Base-by-base conservation (phyloP, 2,113 vertebrate genomes). In the Columba janthina region DNA sequence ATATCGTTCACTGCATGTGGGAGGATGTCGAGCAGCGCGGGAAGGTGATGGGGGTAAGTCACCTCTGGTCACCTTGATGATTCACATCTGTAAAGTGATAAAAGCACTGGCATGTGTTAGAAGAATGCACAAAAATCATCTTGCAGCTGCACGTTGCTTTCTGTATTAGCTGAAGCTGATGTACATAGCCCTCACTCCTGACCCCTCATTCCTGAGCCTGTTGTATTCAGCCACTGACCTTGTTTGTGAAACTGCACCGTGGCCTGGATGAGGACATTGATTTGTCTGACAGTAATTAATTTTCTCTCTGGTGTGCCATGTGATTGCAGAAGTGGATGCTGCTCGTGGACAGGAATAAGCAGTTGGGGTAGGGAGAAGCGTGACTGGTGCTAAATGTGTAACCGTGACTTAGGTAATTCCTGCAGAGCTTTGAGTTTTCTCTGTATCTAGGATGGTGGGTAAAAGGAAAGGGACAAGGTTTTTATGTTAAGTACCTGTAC, bases 1-100 rank as follows among this genome's bases (percentile, higher is more conserved):
- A 99, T 96, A 98, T 99, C 5, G 99, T 99, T 60, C 99, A 99
- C 97, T 99, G 99, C 93, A 99, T 99, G 99, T 99, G 99, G 99
- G 99, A 99, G 96, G 99, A 99, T 5, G 98, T 99, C 5, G 98
- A 99, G 28, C 99, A 99, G 97, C 98, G 99, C 96, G 99, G 99
- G 86, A 99, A 99, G 97, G 98, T 99, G 89, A 98, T 99, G 99
- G 99, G 99, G 98, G 99, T 99, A 95, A 98, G 99, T 98, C n/a
- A 19, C 70, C 66, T 58, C 46, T 75, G 57, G n/a, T 58, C 51
- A 48, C 34, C 44, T 40, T 31, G 15, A 50, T 80, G 36, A 17
- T 54, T 77, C 36, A 7, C 20, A 29, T 78, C 61, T 67, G 75
- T 38, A 38, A 38, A 38, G 38, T 38, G 38, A 38, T 38, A 38